These are phyloP conservation scores for Epinephelus lanceolatus DNA, from an alignment of 2,113 vertebrate genomes.

Conservation along the genomic window DNA sequence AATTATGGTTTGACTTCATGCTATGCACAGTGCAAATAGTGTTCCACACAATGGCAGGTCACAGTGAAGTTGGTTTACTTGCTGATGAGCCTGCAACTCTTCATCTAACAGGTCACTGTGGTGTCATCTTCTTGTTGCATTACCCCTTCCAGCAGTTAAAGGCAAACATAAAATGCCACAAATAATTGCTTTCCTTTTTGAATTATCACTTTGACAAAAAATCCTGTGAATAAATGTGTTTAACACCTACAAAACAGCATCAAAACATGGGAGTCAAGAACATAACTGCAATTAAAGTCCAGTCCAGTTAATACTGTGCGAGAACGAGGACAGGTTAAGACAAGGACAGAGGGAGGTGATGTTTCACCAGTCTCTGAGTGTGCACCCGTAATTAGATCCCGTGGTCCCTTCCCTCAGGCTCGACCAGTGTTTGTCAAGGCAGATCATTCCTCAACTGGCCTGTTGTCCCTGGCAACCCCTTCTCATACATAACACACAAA, in stretches of 20 bases:
- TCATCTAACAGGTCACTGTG: not conserved
- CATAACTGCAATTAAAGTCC: constrained; percentile 5
- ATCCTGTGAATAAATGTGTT: not conserved
- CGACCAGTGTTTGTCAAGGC: constrained; percentile 64
- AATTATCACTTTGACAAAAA: not conserved
- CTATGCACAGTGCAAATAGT: not conserved
- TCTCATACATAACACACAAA: constrained; percentile 27
- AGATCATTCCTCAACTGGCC: constrained; percentile 65
- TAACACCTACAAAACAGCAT: not conserved
- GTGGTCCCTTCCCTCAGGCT: constrained; percentile 47
- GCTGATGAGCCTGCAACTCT: not conserved
- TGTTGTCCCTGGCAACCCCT: constrained; percentile 62
- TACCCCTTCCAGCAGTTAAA: not conserved
- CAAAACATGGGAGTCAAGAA: not conserved
- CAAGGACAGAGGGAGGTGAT: constrained; percentile 41
- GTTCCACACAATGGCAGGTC: not conserved
- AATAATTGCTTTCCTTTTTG: not conserved
- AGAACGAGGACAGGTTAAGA: constrained; percentile 46
- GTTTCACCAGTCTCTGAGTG: constrained; percentile 35
- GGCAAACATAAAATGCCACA: not conserved
- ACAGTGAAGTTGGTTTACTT: not conserved
- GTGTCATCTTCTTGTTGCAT: not conserved
- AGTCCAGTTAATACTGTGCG: constrained; percentile 19
- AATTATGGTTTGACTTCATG: not conserved
- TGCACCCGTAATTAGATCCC: constrained; percentile 45